phyloP scores from a whole-genome alignment of 2,113 vertebrate genomes.

The Lampris megalopsis region DNA sequence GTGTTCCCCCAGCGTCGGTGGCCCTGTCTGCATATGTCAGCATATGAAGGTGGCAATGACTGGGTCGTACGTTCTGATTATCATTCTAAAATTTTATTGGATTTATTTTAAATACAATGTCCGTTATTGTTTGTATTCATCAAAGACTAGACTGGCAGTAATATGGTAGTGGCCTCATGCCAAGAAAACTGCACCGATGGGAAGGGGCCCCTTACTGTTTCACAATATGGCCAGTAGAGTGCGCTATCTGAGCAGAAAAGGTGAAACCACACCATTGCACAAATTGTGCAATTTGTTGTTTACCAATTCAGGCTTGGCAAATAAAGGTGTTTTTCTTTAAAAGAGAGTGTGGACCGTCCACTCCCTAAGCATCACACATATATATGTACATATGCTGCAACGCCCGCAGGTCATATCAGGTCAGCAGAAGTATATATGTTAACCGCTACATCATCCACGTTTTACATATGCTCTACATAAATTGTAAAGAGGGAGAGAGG shows the following conservation, averaged over 20 bases:
- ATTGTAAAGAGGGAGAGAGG: slow-evolving; percentile 5
- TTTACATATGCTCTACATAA: slow-evolving; percentile 4
- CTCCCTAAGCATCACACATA: background rate
- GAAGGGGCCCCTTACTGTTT: background rate
- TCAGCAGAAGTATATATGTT: background rate
- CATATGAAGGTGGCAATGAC: no score
- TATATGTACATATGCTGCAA: background rate
- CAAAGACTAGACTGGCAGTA: no score
- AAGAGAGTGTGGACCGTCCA: background rate
- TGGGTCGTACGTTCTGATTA: no score
- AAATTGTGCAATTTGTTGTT: background rate
- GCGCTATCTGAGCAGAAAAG: slow-evolving; percentile 27
- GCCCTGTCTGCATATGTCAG: no score
- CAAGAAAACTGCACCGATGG: background rate
- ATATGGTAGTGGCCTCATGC: no score
- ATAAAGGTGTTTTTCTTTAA: background rate
- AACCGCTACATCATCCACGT: background rate
- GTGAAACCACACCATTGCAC: slow-evolving; percentile 21
- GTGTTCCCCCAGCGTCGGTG: no score
- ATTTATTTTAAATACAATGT: no score
- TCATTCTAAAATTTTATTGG: no score
- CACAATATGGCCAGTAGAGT: slow-evolving; percentile 44
- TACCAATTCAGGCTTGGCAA: slow-evolving; percentile 23
- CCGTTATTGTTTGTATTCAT: no score
- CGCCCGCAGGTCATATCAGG: slow-evolving; percentile 22